phyloP scores from a whole-genome alignment of 2,888 invertebrate species.

The Cephus pulcher region DNA sequence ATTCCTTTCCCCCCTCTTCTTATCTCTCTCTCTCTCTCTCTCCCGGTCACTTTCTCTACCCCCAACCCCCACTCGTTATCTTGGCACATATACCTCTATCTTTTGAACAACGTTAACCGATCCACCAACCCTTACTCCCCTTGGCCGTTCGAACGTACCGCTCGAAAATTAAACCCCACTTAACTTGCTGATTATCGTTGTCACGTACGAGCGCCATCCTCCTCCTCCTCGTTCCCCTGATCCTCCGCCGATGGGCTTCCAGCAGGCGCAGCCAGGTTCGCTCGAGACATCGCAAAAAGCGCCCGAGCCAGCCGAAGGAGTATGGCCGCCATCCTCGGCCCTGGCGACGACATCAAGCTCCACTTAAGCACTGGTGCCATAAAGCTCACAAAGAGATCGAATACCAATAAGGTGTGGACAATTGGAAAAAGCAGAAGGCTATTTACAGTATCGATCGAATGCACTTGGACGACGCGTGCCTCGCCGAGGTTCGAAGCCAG shows the following conservation, averaged over 20 bases:
- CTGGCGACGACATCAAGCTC: too few species aligned
- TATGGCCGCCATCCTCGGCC: too few species aligned
- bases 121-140: conserved; percentile 29
- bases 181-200: conserved; percentile 63
- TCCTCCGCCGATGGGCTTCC: background rate
- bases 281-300: background rate
- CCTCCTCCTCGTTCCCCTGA: conserved; percentile 1
- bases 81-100: background rate
- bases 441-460: too few species aligned
- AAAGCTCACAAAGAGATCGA: too few species aligned
- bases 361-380: too few species aligned
- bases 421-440: too few species aligned
- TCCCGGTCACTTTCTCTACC: conserved; percentile 16
- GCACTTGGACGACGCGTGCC: too few species aligned
- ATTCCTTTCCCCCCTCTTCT: conserved; percentile 8
- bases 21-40: conserved; percentile 26
- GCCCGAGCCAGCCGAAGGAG: background rate
- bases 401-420: too few species aligned
- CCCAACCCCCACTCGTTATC: conserved; percentile 7
- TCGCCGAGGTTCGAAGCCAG: too few species aligned
- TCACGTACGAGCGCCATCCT: conserved; percentile 55
- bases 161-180: conserved; percentile 61
- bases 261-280: background rate
- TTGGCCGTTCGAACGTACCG: conserved; percentile 52
- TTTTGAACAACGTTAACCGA: background rate